These are phyloP conservation scores for Wasmannia auropunctata DNA, from an alignment of 1,140 invertebrate genomes.

Conservation along the genomic window DNA sequence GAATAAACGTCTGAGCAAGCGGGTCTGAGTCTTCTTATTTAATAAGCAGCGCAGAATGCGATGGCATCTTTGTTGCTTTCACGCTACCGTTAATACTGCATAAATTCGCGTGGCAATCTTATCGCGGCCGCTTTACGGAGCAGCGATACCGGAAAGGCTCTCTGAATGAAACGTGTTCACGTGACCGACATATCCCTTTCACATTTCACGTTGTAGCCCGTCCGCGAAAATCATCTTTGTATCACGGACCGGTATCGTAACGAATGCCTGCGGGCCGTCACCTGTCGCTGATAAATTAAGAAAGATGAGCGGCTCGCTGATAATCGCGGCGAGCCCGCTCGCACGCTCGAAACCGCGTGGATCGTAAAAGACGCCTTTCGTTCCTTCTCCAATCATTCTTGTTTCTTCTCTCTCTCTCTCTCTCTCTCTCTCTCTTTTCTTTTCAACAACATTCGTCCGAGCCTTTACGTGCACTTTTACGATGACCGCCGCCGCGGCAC, in stretches of 20 bases:
- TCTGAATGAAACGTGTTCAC: conserved; percentile 48
- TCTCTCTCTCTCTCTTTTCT: neutral
- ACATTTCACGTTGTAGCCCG: conserved; percentile 24
- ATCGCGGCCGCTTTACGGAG: conserved; percentile 48
- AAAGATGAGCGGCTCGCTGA: conserved; percentile 13
- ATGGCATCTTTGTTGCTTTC: conserved; percentile 43
- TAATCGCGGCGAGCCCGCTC: conserved; percentile 31
- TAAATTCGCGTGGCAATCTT: conserved; percentile 55
- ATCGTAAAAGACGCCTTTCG: conserved; percentile 41
- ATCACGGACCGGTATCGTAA: conserved; percentile 35
- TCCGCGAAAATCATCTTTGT: conserved; percentile 37
- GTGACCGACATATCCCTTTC: conserved; percentile 58
- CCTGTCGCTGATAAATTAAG: conserved; percentile 60
- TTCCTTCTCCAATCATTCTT: neutral
- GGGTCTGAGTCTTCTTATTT: conserved; percentile 25
- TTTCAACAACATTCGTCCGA: neutral
- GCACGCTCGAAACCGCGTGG: neutral
- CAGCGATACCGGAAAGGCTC: neutral
- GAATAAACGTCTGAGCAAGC: neutral
- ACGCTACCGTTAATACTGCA: conserved; percentile 53
- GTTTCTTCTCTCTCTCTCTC: neutral
- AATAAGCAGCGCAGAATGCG: conserved; percentile 25
- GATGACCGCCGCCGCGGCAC: conserved; percentile 1
- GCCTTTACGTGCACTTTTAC: conserved; percentile 44
- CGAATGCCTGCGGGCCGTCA: conserved; percentile 18